Evolutionary conservation across 2,113 vertebrate species (phyloP).

Genomic region (Manacus vitellinus): DNA sequence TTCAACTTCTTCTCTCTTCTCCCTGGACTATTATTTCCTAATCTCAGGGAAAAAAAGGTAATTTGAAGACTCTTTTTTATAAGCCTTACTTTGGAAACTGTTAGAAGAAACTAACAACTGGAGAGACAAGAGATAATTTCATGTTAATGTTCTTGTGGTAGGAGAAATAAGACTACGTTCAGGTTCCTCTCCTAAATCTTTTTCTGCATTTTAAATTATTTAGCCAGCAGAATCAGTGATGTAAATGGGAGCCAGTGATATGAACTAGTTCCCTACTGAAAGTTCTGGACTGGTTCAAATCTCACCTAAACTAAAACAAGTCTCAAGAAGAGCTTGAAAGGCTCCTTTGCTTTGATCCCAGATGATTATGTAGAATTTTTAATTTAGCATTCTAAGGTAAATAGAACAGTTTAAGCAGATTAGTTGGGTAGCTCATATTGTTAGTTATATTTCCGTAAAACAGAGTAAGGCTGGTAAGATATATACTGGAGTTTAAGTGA

Average conservation of each 20-base stretch:
- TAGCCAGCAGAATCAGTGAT: neutral
- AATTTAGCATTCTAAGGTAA: neutral
- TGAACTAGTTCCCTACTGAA: neutral
- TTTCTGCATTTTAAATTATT: neutral
- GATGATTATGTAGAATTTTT: neutral
- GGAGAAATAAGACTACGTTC: neutral
- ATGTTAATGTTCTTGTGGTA: neutral
- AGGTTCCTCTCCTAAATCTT: neutral
- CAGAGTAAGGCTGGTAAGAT: neutral
- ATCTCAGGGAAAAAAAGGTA: neutral
- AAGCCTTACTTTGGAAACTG: neutral
- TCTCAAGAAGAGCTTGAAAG: neutral
- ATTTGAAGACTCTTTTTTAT: neutral
- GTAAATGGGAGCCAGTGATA: neutral
- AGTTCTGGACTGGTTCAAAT: neutral
- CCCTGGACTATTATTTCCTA: neutral
- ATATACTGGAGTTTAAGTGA: neutral
- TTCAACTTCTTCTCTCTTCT: neutral
- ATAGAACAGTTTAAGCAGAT: neutral
- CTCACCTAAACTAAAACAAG: neutral
- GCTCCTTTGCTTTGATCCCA: neutral
- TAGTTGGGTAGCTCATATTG: neutral
- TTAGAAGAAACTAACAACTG: neutral
- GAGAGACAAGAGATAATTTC: neutral
- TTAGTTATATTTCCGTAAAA: neutral